phyloP scores from a whole-genome alignment of 2,888 invertebrate genomes.

The Phytoseiulus persimilis region DNA sequence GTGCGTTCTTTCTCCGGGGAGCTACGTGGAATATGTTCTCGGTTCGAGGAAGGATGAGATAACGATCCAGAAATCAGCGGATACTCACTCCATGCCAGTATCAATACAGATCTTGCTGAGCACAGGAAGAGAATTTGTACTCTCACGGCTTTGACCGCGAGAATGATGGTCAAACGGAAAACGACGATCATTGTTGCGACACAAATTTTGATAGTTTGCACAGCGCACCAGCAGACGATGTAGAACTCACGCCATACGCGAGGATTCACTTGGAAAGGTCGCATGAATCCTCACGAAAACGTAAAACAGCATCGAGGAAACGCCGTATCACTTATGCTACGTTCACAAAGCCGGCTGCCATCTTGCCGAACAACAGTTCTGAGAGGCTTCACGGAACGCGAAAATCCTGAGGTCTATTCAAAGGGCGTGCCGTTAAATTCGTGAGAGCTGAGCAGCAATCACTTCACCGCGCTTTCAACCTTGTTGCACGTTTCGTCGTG shows the following conservation, averaged over 20 bases:
- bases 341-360: neutral
- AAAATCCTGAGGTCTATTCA: neutral
- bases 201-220: neutral
- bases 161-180: neutral
- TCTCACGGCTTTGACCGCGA: constrained; percentile 8
- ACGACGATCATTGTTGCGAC: neutral
- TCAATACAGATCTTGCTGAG: neutral
- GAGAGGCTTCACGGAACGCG: neutral
- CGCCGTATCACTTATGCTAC: neutral
- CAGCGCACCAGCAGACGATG: neutral
- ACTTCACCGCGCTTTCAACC: neutral
- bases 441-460: neutral
- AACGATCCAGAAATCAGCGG: no score
- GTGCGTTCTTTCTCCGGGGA: no score
- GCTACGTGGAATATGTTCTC: no score
- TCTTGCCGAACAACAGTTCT: neutral
- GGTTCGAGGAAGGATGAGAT: no score
- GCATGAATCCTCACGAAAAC: neutral
- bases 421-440: neutral
- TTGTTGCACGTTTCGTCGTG: neutral
- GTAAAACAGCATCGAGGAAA: neutral
- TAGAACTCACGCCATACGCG: constrained; percentile 19
- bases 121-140: neutral
- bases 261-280: neutral
- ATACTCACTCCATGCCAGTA: constrained; percentile 27